Base-by-base conservation (phyloP, 2,113 vertebrate genomes). In the Siniperca knerii region DNA sequence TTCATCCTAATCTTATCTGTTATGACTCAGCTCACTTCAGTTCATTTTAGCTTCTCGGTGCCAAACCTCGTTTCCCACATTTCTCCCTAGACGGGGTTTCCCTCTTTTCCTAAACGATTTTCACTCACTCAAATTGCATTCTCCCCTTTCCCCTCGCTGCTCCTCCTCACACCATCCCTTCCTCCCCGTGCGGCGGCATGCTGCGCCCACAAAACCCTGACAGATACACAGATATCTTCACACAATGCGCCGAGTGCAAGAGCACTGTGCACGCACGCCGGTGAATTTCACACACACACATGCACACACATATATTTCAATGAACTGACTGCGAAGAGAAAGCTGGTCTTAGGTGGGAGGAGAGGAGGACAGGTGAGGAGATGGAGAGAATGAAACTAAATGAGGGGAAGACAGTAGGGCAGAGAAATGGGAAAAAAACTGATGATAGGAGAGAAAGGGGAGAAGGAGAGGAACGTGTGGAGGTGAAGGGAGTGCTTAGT, bases 1-100 rank as follows among this genome's bases (percentile, higher is more conserved):
- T 88, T 70, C 85, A 83, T 83, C 82, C 65, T 82, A 64, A 81
- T 88, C 82, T 84, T 64, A 86, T 92, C 82, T 84, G 48, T 55
- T 61, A 84, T 89, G 81, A 89, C 86, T 90, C 79, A 67, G 64
- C 87, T 90, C 81, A 82, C 77, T 80, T 80, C 44, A 33, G 52
- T 75, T 93, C 68, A 74, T 76, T 83, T 87, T n/a, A 81, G 79
- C 21, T 74, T 72, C 44, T 66, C 61, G 2, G 9, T 48, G 86
- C 79, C 77, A 89, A 90, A 82, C 40, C 50, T 11, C 1, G 57
- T 82, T 89, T 82, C 71, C 88, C 64, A 77, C 71, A 84, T 89
- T 73, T 81, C 66, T 87, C 83, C 62, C 62, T 11, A 42, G 75
- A 83, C 20, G 18, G 87, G 86, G 75, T 87, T 89, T 89, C 76